A percentile compares a stretch with the other conserved stretches of the same genome.
phyloP scores from a whole-genome alignment of 1,140 invertebrate species.

The Cataglyphis hispanica region DNA sequence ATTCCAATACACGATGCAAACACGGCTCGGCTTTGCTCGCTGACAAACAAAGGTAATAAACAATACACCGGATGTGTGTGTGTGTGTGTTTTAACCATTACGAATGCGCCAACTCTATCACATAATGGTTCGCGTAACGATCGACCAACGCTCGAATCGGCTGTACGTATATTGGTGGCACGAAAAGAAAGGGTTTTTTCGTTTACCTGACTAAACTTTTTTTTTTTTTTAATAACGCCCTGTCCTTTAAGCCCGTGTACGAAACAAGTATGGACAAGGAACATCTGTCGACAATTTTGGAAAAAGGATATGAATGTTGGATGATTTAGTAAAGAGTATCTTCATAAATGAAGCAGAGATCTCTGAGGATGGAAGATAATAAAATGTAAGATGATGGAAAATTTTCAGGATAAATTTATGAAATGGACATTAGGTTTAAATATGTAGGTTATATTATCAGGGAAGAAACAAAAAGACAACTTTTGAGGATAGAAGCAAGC shows the following conservation, averaged over 20 bases:
- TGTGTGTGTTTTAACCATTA: slow-evolving; percentile 70
- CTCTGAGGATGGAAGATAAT: no score
- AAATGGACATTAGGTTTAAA: background rate
- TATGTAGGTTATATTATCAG: no score
- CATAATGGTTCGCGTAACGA: slow-evolving; percentile 81
- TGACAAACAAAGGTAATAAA: slow-evolving; percentile 85
- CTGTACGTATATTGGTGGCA: slow-evolving; percentile 70
- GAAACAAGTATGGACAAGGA: no score
- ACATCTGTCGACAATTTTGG: no score
- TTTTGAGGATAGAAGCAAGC: no score
- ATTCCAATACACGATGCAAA: slow-evolving; percentile 66
- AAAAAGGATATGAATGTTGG: no score
- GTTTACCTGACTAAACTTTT: background rate
- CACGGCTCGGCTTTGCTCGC: slow-evolving; percentile 52
- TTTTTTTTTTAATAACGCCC: no score
- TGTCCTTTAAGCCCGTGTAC: no score
- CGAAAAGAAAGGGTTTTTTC: slow-evolving; percentile 70
- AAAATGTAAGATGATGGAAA: no score
- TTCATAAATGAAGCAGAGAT: no score
- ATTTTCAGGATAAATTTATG: slow-evolving; percentile 49
- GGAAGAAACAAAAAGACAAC: no score
- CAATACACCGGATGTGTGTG: slow-evolving; percentile 75
- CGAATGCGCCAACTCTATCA: slow-evolving; percentile 71
- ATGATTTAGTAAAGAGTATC: no score
- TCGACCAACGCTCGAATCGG: slow-evolving; percentile 66